Conservation (phyloP, 2,888 invertebrate species). For the Germaria angustata region DNA sequence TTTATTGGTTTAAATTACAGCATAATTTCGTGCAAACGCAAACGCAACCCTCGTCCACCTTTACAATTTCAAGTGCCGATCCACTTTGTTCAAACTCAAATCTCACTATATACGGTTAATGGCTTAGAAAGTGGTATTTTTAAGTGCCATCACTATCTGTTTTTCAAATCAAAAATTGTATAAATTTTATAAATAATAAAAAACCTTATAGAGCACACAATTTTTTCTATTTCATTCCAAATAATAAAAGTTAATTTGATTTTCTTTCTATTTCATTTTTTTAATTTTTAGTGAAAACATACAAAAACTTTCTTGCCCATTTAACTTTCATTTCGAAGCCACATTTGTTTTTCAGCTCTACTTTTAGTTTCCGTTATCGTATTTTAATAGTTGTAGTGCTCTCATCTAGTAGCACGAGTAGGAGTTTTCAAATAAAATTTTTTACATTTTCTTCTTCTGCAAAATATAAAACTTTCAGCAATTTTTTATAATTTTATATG, state of each 20-base stretch:
- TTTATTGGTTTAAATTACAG: too few relatives aligned
- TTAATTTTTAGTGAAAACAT: slow-evolving; percentile 29
- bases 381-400: slow-evolving; percentile 41
- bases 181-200: not conserved
- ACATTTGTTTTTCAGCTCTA: slow-evolving; percentile 30
- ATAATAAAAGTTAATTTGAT: slow-evolving; percentile 20
- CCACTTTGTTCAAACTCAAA: too few relatives aligned
- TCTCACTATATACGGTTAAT: too few relatives aligned
- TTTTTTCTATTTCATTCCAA: not conserved
- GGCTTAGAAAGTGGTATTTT: too few relatives aligned
- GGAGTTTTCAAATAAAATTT: slow-evolving; percentile 32
- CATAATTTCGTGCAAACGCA: too few relatives aligned
- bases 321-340: slow-evolving; percentile 56
- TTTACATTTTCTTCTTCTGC: slow-evolving; percentile 19
- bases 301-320: slow-evolving; percentile 30
- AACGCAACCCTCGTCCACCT: too few relatives aligned
- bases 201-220: not conserved
- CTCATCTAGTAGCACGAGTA: not conserved
- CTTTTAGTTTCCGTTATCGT: slow-evolving; percentile 35
- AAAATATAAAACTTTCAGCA: slow-evolving; percentile 48
- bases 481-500: slow-evolving; percentile 22
- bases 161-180: not conserved
- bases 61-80: too few relatives aligned
- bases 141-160: too few relatives aligned
- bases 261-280: not conserved